phyloP scores from a whole-genome alignment of 2,888 invertebrate genomes.

The Noctua pronuba region DNA sequence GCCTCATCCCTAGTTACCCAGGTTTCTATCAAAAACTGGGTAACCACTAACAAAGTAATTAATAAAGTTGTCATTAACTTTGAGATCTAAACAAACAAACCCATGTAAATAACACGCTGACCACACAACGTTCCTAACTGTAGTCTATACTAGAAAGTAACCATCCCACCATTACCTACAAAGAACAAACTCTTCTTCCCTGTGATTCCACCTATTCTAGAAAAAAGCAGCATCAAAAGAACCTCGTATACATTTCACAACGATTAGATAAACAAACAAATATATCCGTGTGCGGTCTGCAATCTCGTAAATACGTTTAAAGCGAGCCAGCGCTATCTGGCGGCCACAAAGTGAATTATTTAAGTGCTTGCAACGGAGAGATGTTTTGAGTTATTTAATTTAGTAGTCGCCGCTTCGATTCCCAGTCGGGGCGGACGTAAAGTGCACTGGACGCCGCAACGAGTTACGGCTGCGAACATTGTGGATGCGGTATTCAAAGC shows the following conservation, averaged over 20 bases:
- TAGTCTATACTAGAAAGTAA: not conserved
- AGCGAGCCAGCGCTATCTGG: slow-evolving; percentile 55
- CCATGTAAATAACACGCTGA: no score
- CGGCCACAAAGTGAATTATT: slow-evolving; percentile 72
- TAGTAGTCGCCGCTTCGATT: slow-evolving; percentile 73
- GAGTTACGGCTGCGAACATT: not conserved
- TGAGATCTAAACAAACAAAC: not conserved
- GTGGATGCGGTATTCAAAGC: slow-evolving; percentile 30
- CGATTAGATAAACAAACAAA: slow-evolving; percentile 39
- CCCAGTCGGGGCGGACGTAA: slow-evolving; percentile 62
- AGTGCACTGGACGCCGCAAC: slow-evolving; percentile 63
- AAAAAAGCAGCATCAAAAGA: slow-evolving; percentile 24
- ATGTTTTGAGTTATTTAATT: slow-evolving; percentile 77
- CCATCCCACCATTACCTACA: not conserved
- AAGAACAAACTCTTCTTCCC: not conserved
- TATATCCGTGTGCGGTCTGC: slow-evolving; percentile 36
- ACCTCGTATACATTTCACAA: slow-evolving; percentile 4
- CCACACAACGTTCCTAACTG: not conserved
- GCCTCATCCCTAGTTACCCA: not conserved
- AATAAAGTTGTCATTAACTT: not conserved
- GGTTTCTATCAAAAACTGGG: not conserved
- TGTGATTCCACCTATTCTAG: not conserved
- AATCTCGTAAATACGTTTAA: slow-evolving; percentile 63
- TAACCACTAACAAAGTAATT: no score
- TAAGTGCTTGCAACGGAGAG: slow-evolving; percentile 66